Percentiles rank a stretch among this genome's conserved stretches.
These are phyloP conservation scores for Sinopyrophorus schimmeli DNA, from an alignment of 2,888 invertebrate genomes.

Conservation along the genomic window DNA sequence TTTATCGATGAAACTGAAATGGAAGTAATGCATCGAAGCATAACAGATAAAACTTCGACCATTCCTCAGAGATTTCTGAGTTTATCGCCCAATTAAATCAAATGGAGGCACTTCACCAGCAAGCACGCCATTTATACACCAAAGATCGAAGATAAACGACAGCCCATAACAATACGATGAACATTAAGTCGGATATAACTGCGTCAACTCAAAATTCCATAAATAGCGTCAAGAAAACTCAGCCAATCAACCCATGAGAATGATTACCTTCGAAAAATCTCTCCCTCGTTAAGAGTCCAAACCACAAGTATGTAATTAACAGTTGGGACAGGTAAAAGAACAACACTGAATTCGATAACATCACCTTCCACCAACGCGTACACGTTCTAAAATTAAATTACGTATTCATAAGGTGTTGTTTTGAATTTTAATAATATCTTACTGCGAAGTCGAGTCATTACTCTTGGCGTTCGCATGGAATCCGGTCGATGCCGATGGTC, in stretches of 20 bases:
- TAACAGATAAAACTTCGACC: conserved; percentile 30
- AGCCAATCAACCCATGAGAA: not conserved
- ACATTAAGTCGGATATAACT: conserved; percentile 23
- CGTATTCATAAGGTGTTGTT: conserved; percentile 27
- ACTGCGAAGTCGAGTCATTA: conserved; percentile 30
- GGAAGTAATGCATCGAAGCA: conserved; percentile 26
- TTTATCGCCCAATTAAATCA: conserved; percentile 53
- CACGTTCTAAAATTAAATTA: conserved; percentile 29
- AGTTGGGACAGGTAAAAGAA: conserved; percentile 24
- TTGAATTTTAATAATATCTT: conserved; percentile 28
- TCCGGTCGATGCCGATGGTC: conserved; percentile 39
- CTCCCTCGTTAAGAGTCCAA: conserved; percentile 11
- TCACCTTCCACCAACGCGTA: conserved; percentile 23
- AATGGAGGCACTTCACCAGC: conserved; percentile 49
- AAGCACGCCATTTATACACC: conserved; percentile 45
- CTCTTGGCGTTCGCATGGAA: conserved; percentile 41
- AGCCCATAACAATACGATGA: conserved; percentile 31
- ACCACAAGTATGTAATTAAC: conserved; percentile 22
- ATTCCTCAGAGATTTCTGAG: conserved; percentile 40
- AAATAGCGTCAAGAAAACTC: conserved; percentile 5
- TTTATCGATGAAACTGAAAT: conserved; percentile 24
- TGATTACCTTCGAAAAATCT: not conserved
- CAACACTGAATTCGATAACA: conserved; percentile 24
- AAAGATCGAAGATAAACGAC: conserved; percentile 43
- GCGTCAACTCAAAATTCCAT: conserved; percentile 18